Evolutionary conservation across 2,888 invertebrate species (phyloP), one percentile per base, ranked within the genome.

Genomic region (Alloscopus bannaensis): DNA sequence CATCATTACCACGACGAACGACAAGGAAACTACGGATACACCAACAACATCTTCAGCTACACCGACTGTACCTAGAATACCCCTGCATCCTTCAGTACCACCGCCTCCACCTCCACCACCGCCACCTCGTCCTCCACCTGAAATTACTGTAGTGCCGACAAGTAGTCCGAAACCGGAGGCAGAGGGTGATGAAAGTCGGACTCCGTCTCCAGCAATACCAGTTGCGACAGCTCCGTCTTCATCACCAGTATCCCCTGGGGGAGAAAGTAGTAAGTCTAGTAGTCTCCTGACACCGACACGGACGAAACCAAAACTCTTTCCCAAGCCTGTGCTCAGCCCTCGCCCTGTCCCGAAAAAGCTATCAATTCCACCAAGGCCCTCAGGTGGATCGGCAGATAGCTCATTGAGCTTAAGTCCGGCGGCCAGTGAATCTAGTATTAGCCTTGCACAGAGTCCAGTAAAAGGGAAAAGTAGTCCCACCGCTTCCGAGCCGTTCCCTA

Each of bases 281-380:
- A 77, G 77, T 62, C 60, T 77, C 24, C 70, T 77, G 42, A 77
- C 77, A 18, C 77, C 77, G 31, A 77, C 77, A 20, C 45, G 77
- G 62, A 59, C 64, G 59, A 77, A 77, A 57, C 77, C 77, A 16
- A 77, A 77, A 28, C 64, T 77, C 36, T 77, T 77, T 57, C 77
- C 77, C 20, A 77, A 77, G 50, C 77, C 77, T 55, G 77, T 77
- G 57, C 66, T 77, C 59, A 77, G 77, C 28, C 77, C 77, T 29
- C 69, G 77, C 26, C 77, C 64, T 64, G 18, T 64, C 3, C 77
- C 77, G 16, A 77, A 77, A 47, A 77, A 77, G 70, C 64, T 77
- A n/a, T 77, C 77, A 26, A 77, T 77, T 57, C 77, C 77, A 45
- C 77, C 75, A 29, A 36, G 29, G 45, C 62, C 18, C n/a, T 50